Conservation (phyloP, 2,797 vertebrate species). For the Acrossocheilus fasciatus region DNA sequence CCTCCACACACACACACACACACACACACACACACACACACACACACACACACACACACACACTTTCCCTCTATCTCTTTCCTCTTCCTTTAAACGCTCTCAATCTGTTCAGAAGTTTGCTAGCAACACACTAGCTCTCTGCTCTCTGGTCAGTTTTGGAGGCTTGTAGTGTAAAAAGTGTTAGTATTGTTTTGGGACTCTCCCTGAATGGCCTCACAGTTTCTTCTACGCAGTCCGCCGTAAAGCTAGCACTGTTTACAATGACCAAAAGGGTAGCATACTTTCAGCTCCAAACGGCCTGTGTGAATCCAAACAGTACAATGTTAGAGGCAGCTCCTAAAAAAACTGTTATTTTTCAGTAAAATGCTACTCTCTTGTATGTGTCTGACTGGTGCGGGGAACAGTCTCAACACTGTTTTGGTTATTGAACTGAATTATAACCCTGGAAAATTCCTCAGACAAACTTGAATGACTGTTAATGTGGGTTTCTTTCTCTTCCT, state of each 20-base stretch:
- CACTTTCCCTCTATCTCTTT: background rate
- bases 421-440: conserved; percentile 57
- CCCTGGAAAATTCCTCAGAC: conserved; percentile 47
- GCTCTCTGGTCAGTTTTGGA: background rate
- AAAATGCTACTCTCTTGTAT: conserved; percentile 27
- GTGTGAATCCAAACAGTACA: conserved; percentile 49
- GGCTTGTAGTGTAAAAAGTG: background rate
- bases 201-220: background rate
- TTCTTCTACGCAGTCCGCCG: conserved; percentile 4
- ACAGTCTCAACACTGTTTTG: conserved; percentile 50
- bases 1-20: background rate
- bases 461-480: conserved; percentile 27
- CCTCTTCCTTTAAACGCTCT: background rate
- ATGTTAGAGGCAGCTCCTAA: conserved; percentile 16
- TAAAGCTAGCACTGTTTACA: conserved; percentile 48
- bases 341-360: conserved; percentile 48
- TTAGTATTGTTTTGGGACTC: background rate
- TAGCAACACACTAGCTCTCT: background rate
- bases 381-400: conserved; percentile 5
- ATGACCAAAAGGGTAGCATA: conserved; percentile 32
- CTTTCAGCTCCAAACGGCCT: conserved; percentile 48
- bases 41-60: background rate
- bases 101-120: background rate
- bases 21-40: background rate
- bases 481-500: conserved; percentile 10